Evolutionary conservation across 2,797 vertebrate species (phyloP), one percentile per base, ranked within the genome.

Genomic region (Diplodus sargus): DNA sequence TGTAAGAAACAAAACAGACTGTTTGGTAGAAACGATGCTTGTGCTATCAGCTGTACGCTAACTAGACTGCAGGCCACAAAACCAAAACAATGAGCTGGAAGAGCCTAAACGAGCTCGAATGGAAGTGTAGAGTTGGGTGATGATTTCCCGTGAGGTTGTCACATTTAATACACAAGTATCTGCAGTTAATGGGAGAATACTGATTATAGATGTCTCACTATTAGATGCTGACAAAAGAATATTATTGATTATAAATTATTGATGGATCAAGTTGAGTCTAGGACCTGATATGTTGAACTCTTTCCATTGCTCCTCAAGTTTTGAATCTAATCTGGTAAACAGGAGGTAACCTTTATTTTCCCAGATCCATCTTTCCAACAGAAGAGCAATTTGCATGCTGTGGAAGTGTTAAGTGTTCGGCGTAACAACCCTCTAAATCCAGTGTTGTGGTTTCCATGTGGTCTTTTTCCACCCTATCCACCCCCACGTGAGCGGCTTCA

Each of bases 401-500:
- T 59, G 30, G 23, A 52, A 20, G 45, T 28, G 58, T 28, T 4
- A 61, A 51, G 20, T 20, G 23, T 47, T 58, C 15, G 15, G 34
- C 58, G 3, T 53, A 42, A 45, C n/a, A 42, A 28, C 20, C 18
- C 49, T 56, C 20, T 62, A n/a, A 72, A 43, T 52, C 22, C 73
- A 23, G 20, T 22, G 54, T 82, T 70, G 15, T 76, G 76, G 43
- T 78, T 80, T 56, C 47, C 58, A 20, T 23, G 45, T 63, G 61
- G 25, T 62, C 11, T 43, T 72, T 81, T 61, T 15, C 20, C 34
- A 3, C 10, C 59, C 28, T 70, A 3, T 57, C 42, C 53, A 57
- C 64, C 53, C 66, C 57, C 23, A 28, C 60, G 34, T 34, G 54
- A 59, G 60, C 68, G 66, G 76, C 79, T 59, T 70, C 66, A 71